Conservation (phyloP, 2,888 invertebrate genomes). For the Drosophila antonietae region DNA sequence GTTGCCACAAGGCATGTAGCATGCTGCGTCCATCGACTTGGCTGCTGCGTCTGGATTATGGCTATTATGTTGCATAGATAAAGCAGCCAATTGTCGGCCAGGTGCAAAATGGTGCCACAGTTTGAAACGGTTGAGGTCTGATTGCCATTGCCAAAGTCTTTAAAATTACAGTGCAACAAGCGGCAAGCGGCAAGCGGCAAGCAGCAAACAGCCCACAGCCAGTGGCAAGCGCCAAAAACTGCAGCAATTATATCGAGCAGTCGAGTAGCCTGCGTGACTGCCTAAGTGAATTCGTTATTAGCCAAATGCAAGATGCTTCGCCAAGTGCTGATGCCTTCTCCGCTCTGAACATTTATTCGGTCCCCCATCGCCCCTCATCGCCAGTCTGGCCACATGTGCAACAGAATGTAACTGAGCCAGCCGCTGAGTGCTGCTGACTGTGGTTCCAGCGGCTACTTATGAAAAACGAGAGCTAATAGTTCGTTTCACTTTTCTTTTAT, state of each 20-base stretch:
- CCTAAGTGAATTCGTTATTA: constrained; percentile 69
- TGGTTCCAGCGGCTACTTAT: constrained; percentile 47
- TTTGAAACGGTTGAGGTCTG: constrained; percentile 72
- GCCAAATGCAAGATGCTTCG: constrained; percentile 54
- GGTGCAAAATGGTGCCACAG: constrained; percentile 64
- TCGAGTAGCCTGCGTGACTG: constrained; percentile 56
- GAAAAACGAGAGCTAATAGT: constrained; percentile 79
- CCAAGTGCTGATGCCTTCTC: constrained; percentile 30
- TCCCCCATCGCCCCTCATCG: not conserved
- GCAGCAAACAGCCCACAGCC: constrained; percentile 13
- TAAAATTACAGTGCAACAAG: constrained; percentile 57
- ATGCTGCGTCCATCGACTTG: constrained; percentile 5
- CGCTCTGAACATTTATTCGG: not conserved
- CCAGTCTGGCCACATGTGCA: constrained; percentile 55
- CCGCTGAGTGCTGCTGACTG: constrained; percentile 7
- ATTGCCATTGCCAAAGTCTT: constrained; percentile 63
- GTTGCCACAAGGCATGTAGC: constrained; percentile 20
- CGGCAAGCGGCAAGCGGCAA: constrained; percentile 10
- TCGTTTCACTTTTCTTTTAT: constrained; percentile 80
- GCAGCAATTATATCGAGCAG: constrained; percentile 55
- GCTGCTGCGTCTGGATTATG: constrained; percentile 49
- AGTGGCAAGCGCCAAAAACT: constrained; percentile 41
- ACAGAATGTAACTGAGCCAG: constrained; percentile 72
- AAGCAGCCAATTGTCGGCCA: constrained; percentile 32
- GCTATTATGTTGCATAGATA: constrained; percentile 49